phyloP scores from a whole-genome alignment of 2,888 invertebrate genomes.

The Tetropium fuscum region DNA sequence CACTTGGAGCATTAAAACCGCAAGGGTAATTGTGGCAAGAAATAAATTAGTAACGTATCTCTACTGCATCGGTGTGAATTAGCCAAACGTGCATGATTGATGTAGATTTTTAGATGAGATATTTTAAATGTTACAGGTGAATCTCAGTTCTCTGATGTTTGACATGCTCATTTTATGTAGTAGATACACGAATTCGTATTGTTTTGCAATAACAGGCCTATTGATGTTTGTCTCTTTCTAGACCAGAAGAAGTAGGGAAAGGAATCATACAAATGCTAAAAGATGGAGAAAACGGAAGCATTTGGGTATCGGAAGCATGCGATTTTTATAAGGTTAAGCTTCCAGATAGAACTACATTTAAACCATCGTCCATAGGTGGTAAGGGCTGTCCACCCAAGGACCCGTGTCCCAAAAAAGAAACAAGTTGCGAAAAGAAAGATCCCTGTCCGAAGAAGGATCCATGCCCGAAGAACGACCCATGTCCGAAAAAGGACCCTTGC shows the following conservation, averaged over 20 bases:
- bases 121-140: too few species aligned
- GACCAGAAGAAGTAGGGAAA: slow-evolving; percentile 56
- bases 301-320: slow-evolving; percentile 68
- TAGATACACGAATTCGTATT: too few species aligned
- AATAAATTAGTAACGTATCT: neutral
- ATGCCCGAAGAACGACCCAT: neutral
- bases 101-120: too few species aligned
- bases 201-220: neutral
- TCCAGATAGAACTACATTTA: slow-evolving; percentile 49
- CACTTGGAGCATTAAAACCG: slow-evolving; percentile 55
- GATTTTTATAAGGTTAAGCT: slow-evolving; percentile 54
- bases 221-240: slow-evolving; percentile 26
- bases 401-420: neutral
- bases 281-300: slow-evolving; percentile 67
- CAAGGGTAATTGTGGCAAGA: slow-evolving; percentile 57
- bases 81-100: neutral
- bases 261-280: slow-evolving; percentile 60
- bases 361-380: slow-evolving; percentile 17
- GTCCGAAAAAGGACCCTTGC: neutral
- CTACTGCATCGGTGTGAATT: neutral
- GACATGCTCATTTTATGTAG: too few species aligned
- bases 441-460: neutral
- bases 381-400: neutral
- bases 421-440: neutral
- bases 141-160: too few species aligned